These are phyloP conservation scores for Parelbella ahira DNA, from an alignment of 2,888 invertebrate genomes.

Conservation along the genomic window DNA sequence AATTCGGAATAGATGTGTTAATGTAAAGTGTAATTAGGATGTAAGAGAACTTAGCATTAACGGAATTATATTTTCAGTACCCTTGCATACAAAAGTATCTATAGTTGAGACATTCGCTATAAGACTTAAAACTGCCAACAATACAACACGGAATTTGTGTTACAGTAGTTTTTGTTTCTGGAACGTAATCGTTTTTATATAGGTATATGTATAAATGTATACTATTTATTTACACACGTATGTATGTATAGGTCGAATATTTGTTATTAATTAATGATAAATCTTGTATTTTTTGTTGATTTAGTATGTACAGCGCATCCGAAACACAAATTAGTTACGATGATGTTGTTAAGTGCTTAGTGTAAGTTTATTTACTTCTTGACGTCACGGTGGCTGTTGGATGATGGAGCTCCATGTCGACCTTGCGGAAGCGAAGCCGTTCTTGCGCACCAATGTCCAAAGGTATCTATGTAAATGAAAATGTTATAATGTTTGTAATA, in stretches of 20 bases:
- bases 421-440: constrained; percentile 5
- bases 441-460: constrained; percentile 28
- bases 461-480: constrained; percentile 46
- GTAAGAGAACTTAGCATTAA: constrained; percentile 18
- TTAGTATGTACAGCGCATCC: constrained; percentile 42
- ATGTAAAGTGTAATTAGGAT: constrained; percentile 5
- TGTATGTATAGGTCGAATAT: constrained; percentile 10
- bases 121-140: constrained; percentile 17
- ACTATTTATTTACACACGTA: constrained; percentile 14
- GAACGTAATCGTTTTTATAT: no score
- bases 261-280: constrained; percentile 12
- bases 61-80: constrained; percentile 21
- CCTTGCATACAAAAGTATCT: constrained; percentile 18
- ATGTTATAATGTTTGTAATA: constrained; percentile 1
- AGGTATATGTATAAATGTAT: constrained; percentile 6
- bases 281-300: constrained; percentile 32
- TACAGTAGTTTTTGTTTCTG: no score
- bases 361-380: constrained; percentile 52
- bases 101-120: constrained; percentile 13
- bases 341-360: constrained; percentile 46
- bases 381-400: constrained; percentile 44
- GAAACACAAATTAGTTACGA: constrained; percentile 46
- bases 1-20: no score
- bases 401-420: constrained; percentile 26
- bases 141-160: constrained; percentile 2